A percentile compares a stretch with the other conserved stretches of the same genome.
Evolutionary conservation across 1,140 invertebrate genomes (phyloP).

Genomic region (Acarapis woodi): DNA sequence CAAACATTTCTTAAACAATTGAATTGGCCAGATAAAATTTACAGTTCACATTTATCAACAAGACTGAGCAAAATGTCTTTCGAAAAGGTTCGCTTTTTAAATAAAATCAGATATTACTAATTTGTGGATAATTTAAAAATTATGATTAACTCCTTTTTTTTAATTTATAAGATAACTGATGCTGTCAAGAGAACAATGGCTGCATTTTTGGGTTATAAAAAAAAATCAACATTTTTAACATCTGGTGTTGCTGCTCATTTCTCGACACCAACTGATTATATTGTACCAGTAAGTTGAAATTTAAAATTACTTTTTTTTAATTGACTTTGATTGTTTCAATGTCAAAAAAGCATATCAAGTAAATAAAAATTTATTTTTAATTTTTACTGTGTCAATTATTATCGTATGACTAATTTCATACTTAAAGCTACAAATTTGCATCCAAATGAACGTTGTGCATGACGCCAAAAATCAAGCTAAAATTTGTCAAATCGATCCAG

Average conservation of each 20-base stretch:
- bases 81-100: too few relatives aligned
- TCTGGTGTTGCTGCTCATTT: too few relatives aligned
- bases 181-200: conserved; percentile 44
- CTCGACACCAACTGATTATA: conserved; percentile 58
- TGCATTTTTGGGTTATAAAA: conserved; percentile 59
- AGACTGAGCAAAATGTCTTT: conserved; percentile 89
- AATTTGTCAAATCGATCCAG: too few relatives aligned
- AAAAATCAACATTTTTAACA: too few relatives aligned
- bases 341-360: conserved; percentile 33
- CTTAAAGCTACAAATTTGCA: not conserved
- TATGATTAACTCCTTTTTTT: conserved; percentile 97
- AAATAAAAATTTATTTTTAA: conserved; percentile 84
- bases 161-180: too few relatives aligned
- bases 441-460: not conserved
- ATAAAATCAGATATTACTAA: too few relatives aligned
- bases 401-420: conserved; percentile 34
- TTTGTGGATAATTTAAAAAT: too few relatives aligned
- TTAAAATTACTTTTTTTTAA: too few relatives aligned
- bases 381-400: conserved; percentile 77
- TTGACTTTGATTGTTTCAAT: conserved; percentile 99
- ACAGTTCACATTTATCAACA: conserved; percentile 82
- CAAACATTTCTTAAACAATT: conserved; percentile 91
- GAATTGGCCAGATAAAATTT: conserved; percentile 96
- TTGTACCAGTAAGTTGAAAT: too few relatives aligned
- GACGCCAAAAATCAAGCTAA: conserved; percentile 1